A percentile compares a stretch with the other conserved stretches of the same genome.
These are phyloP conservation scores for Ophonus ardosiacus DNA, from an alignment of 2,888 invertebrate genomes.

Conservation along the genomic window DNA sequence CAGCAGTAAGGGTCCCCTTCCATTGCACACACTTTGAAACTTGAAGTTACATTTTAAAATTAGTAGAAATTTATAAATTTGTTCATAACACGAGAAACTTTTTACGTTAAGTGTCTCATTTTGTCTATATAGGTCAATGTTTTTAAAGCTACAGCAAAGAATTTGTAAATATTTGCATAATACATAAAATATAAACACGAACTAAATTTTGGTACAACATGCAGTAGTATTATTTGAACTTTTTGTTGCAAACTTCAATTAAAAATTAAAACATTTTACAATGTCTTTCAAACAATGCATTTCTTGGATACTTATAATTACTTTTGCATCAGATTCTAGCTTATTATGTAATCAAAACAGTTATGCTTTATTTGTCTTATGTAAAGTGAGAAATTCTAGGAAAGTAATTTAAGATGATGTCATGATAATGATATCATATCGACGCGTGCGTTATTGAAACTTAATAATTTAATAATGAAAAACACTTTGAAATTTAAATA, in stretches of 20 bases:
- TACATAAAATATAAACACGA: background rate
- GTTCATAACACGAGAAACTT: background rate
- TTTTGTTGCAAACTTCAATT: background rate
- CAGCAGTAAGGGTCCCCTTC: background rate
- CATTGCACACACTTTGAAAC: background rate
- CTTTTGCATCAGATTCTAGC: background rate
- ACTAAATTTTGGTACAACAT: background rate
- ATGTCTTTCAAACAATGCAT: too few species aligned
- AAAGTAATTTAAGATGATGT: slow-evolving; percentile 43
- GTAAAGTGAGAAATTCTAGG: slow-evolving; percentile 16
- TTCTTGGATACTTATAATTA: background rate
- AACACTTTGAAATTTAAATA: background rate
- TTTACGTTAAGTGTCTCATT: background rate
- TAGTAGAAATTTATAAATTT: background rate
- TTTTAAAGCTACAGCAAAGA: background rate
- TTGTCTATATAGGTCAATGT: background rate
- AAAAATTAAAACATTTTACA: too few species aligned
- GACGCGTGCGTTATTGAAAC: slow-evolving; percentile 36
- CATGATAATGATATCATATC: slow-evolving; percentile 46
- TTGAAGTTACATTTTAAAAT: background rate
- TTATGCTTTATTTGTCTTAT: background rate
- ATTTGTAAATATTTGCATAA: too few species aligned
- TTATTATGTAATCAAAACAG: too few species aligned
- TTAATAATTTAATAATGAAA: background rate
- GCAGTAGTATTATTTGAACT: background rate